phyloP scores from a whole-genome alignment of 2,888 invertebrate species.

The Ypsolopha scabrella region DNA sequence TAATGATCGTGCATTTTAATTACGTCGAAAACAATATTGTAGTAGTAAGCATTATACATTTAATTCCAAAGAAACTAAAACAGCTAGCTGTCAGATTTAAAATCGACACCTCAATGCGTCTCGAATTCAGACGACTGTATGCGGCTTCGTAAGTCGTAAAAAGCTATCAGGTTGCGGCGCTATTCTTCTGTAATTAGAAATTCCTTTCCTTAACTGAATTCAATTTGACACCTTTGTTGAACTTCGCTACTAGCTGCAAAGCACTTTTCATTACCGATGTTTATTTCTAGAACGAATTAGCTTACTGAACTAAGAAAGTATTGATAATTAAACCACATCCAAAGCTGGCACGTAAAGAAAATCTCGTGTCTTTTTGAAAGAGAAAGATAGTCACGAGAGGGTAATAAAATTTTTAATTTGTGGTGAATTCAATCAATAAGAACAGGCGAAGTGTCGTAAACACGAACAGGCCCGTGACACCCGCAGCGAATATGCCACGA shows the following conservation, averaged over 20 bases:
- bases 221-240: constrained; percentile 3
- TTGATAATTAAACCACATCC: background rate
- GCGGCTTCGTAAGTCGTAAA: constrained; percentile 63
- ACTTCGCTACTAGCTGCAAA: too few species aligned
- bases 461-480: constrained; percentile 27
- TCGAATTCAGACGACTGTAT: constrained; percentile 35
- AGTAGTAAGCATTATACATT: background rate
- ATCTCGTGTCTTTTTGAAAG: constrained; percentile 16
- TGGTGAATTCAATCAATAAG: constrained; percentile 44
- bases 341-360: background rate
- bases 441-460: constrained; percentile 46
- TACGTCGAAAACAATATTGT: constrained; percentile 2
- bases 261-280: background rate
- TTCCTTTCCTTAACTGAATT: constrained; percentile 29
- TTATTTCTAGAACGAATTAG: background rate
- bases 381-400: constrained; percentile 11
- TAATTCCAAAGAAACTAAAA: background rate
- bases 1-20: constrained; percentile 8
- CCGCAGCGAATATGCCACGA: constrained; percentile 33
- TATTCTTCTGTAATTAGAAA: constrained; percentile 53
- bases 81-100: constrained; percentile 30
- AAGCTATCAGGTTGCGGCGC: constrained; percentile 60
- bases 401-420: constrained; percentile 43
- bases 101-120: constrained; percentile 55
- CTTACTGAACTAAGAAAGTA: background rate